Base-by-base conservation (phyloP, 2,797 vertebrate species). In the Pogonophryne albipinna region DNA sequence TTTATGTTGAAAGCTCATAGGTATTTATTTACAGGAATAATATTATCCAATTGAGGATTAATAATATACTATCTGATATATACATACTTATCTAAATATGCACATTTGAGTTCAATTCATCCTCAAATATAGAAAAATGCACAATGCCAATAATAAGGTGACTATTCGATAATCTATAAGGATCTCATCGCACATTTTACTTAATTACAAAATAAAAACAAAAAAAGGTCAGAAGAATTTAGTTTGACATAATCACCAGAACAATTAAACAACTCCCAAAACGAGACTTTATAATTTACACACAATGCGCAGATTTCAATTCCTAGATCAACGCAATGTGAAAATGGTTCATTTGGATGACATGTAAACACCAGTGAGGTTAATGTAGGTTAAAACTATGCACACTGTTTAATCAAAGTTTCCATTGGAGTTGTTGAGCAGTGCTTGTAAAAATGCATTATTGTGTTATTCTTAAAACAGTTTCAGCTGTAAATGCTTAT, bases 11-110 rank as follows among this genome's bases (percentile, higher is more conserved):
- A 97, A 97, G 93, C 85, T 95, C 90, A 93, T 92, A 89, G 71
- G 11, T 96, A 95, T 96, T 94, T 97, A 98, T 98, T 95, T 98
- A 98, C 97, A 98, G 79, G 86, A 74, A 83, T 91, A 95, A 83
- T 85, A 90, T 91, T 44, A 62, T 89, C 94, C 93, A 94, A 94
- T 88, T 92, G 71, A 95, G 92, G 92, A 87, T 92, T 91, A 91
- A 89, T 93, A 93, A 94, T 94, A 91, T 84, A 82, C 64, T 87
- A 90, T 90, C 89, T 90, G 78, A 76, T 97, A 96, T 97, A 86
- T 97, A 91, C 79, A 98, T 93, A 96, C 66, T 92, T 88, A 93
- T 91, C 93, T 95, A 94, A 93, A 95, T 93, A 91, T 85, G n/a
- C 62, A 69, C 72, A 76, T 82, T 72, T 63, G 14, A 80, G 52